Base-by-base conservation (phyloP, 2,888 invertebrate species). In the Caenorhabditis afra region DNA sequence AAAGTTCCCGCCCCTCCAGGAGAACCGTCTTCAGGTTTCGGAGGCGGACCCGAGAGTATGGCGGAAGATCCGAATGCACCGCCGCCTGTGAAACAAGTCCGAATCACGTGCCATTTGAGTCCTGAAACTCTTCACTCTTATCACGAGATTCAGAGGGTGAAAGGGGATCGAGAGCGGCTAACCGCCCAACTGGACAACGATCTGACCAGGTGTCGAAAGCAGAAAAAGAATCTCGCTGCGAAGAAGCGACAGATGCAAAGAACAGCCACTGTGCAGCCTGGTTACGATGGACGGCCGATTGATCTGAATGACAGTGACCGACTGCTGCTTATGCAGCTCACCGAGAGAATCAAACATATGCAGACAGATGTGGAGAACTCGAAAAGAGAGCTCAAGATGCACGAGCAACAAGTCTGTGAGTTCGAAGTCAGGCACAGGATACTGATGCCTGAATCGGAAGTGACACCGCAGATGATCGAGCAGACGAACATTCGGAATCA, bases 181-280 rank as follows among this genome's bases (percentile, higher is more conserved):
- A 45, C 29, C 14, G 7, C 4, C 0, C 53, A 65, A 0, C 37
- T 64, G 14, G 79, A 79, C 12, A 49, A 50, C 12, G 70, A 68
- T 22, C 23, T 79, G 49, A 57, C 20, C 8, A 65, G 75, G 37
- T 52, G 83, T 74, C 52, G 88, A 35, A 90, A 89, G 66, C 71
- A 79, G 68, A 89, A 90, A 81, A 87, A 88, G 74, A 89, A 86
- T n/a, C 71, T 89, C 59, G 81, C 86, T 5, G 88, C 89, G 5
- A 87, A 86, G 49, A 82, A 81, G 45, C 73, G 89, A 3, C 84
- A 86, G 57, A 75, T 86, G 70, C 49, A 70, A 14, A 87, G 83
- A 68, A 74, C 70, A 7, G 81, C 81, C 18, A 59, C 41, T 44
- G 23, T 67, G 18, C 75, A 61, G 3, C 67, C 77, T 11, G 76